phyloP scores from a whole-genome alignment of 1,140 invertebrate species.

The Neodiprion fabricii region DNA sequence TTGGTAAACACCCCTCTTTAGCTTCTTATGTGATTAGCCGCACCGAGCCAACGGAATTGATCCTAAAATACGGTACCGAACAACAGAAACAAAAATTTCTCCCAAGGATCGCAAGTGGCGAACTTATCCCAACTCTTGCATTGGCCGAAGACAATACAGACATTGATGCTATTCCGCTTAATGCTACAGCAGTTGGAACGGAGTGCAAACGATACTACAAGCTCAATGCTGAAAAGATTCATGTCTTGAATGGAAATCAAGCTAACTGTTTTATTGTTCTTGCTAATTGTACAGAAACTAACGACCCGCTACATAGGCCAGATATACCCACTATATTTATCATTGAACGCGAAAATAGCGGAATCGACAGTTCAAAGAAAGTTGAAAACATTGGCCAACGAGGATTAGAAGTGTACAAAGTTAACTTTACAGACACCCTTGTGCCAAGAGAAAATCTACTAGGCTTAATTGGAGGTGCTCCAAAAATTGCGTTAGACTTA shows the following conservation, averaged over 20 bases:
- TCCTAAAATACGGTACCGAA: slow-evolving; percentile 54
- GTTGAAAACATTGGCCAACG: slow-evolving; percentile 79
- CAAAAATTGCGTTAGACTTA: slow-evolving; percentile 37
- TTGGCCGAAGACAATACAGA: slow-evolving; percentile 52
- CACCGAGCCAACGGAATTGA: slow-evolving; percentile 55
- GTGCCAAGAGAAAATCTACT: slow-evolving; percentile 57
- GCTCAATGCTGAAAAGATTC: slow-evolving; percentile 61
- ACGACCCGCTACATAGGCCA: slow-evolving; percentile 35
- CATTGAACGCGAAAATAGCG: slow-evolving; percentile 74
- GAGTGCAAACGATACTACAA: slow-evolving; percentile 49
- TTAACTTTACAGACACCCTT: slow-evolving; percentile 60
- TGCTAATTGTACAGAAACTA: slow-evolving; percentile 43
- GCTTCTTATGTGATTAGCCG: slow-evolving; percentile 56
- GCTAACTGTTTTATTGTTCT: slow-evolving; percentile 64
- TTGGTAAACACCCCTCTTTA: slow-evolving; percentile 57
- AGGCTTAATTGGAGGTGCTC: slow-evolving; percentile 42
- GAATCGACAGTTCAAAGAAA: slow-evolving; percentile 72
- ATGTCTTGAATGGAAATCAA: slow-evolving; percentile 56
- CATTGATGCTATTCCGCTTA: slow-evolving; percentile 45
- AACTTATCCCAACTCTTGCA: slow-evolving; percentile 57
- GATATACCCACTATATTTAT: slow-evolving; percentile 73
- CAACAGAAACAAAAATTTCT: slow-evolving; percentile 61
- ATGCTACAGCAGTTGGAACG: slow-evolving; percentile 42
- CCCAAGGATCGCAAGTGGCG: slow-evolving; percentile 56
- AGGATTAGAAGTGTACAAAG: slow-evolving; percentile 46